Conservation (phyloP, 2,888 invertebrate species). For the Diloba caeruleocephala region DNA sequence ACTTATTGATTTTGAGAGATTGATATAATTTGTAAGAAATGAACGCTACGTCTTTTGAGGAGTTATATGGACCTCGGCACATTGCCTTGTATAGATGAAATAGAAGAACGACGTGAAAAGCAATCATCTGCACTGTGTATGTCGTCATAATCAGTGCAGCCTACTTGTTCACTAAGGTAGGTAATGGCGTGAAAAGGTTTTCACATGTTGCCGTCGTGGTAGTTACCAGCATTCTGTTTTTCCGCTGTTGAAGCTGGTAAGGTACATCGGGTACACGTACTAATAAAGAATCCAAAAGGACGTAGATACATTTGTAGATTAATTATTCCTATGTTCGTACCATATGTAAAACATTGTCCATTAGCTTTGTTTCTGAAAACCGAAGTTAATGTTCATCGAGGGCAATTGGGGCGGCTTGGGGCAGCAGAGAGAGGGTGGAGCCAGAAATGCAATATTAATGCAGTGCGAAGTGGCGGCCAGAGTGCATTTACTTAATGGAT, state of each 20-base stretch:
- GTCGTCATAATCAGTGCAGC: not conserved
- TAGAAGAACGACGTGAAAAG: not conserved
- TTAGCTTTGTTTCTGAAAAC: slow-evolving; percentile 66
- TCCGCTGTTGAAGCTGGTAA: too few species aligned
- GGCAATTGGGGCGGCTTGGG: slow-evolving; percentile 64
- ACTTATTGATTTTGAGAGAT: slow-evolving; percentile 87
- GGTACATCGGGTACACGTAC: not conserved
- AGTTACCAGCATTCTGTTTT: too few species aligned
- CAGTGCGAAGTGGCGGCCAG: slow-evolving; percentile 82
- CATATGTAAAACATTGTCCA: slow-evolving; percentile 53
- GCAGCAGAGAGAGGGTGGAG: slow-evolving; percentile 64
- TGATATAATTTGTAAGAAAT: slow-evolving; percentile 78
- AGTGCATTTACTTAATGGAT: slow-evolving; percentile 88
- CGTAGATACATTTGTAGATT: slow-evolving; percentile 25
- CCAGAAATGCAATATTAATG: slow-evolving; percentile 91
- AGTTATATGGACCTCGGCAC: slow-evolving; percentile 15
- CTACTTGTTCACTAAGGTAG: too few species aligned
- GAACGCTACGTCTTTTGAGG: slow-evolving; percentile 44
- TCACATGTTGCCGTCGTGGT: too few species aligned
- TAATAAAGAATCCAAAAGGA: slow-evolving; percentile 11
- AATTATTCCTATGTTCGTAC: slow-evolving; percentile 24
- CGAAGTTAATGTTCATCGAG: slow-evolving; percentile 57
- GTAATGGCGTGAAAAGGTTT: too few species aligned
- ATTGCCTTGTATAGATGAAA: slow-evolving; percentile 1
- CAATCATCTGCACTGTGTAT: not conserved